phyloP scores from a whole-genome alignment of 2,888 invertebrate genomes.

The Lysandra coridon region DNA sequence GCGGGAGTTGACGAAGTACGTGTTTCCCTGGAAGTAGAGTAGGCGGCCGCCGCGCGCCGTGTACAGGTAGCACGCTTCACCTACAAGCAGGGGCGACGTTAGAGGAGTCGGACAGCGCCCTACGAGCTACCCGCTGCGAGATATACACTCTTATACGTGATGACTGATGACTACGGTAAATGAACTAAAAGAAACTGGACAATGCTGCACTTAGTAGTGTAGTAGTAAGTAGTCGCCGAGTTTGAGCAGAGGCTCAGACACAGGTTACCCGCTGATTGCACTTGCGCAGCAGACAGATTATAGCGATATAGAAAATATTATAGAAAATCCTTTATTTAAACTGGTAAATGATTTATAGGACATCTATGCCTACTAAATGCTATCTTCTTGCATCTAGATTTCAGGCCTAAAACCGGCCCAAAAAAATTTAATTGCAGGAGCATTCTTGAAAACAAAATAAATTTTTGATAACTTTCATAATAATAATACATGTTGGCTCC shows the following conservation, averaged over 20 bases:
- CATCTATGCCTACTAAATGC: no score
- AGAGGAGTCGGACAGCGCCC: background rate
- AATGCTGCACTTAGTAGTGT: no score
- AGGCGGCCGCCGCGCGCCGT: conserved; percentile 57
- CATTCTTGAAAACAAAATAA: background rate
- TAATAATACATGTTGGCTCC: background rate
- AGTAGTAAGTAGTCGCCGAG: no score
- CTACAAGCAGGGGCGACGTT: conserved; percentile 42
- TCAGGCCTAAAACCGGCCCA: no score
- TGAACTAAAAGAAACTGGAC: background rate
- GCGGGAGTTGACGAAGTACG: conserved; percentile 60
- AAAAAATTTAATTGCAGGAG: no score
- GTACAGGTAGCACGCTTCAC: conserved; percentile 54
- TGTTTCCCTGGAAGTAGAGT: conserved; percentile 60
- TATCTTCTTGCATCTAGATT: no score
- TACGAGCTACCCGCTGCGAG: background rate
- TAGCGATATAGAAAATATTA: no score
- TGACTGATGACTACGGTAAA: background rate
- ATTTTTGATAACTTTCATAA: background rate
- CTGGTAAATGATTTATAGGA: no score
- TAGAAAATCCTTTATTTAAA: no score
- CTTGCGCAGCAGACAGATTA: no score
- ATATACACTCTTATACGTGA: background rate
- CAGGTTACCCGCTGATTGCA: no score
- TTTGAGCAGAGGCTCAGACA: no score